Conservation (phyloP, 2,113 vertebrate species). For the Amblyornis subalaris region DNA sequence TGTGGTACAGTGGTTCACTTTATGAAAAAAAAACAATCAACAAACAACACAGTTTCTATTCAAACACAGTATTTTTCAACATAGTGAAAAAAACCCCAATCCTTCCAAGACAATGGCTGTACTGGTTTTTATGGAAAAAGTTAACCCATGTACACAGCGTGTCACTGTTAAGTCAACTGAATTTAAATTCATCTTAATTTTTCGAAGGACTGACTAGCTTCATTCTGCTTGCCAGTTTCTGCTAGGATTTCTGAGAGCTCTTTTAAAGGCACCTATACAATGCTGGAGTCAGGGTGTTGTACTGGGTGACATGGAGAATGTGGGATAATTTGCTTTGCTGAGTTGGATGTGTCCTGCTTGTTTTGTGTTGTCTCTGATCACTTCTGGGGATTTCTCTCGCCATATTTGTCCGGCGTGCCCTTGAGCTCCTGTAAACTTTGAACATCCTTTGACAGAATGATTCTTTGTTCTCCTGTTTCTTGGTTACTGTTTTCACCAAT, state of each 20-base stretch:
- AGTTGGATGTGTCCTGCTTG: background rate
- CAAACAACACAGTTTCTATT: background rate
- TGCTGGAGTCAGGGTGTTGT: background rate
- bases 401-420: background rate
- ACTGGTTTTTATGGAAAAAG: background rate
- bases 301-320: background rate
- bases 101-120: background rate
- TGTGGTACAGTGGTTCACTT: background rate
- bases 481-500: background rate
- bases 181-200: background rate
- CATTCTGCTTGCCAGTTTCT: background rate
- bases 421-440: background rate
- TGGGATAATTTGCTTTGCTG: background rate
- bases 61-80: background rate
- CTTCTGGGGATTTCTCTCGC: background rate
- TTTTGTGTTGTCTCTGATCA: background rate
- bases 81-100: accelerated
- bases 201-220: background rate
- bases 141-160: background rate
- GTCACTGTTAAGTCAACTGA: background rate
- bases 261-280: background rate
- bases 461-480: background rate
- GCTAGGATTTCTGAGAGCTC: background rate
- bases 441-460: background rate
- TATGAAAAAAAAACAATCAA: background rate